Base-by-base conservation (phyloP, 2,888 invertebrate genomes). In the Leptinotarsa tumamoca region DNA sequence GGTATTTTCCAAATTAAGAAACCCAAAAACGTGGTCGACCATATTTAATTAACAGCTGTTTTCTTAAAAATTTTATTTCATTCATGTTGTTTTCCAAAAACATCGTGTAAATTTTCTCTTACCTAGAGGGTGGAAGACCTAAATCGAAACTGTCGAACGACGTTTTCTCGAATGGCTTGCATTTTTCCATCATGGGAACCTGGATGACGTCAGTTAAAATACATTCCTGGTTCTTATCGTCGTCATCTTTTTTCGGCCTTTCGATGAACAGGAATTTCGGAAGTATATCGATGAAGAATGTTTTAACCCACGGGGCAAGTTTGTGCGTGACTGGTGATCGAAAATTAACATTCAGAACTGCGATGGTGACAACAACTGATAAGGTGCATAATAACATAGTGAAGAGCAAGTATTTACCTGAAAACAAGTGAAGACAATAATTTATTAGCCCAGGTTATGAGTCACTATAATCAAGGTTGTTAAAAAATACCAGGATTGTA, bases 361-460 rank as follows among this genome's bases (percentile, higher is more conserved):
- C 95, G 89, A 97, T 97, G 85, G 97, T 97, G 86, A 96, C 96
- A 83, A 97, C 95, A 86, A 97, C 96, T 81, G 96, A 97, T 82
- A 97, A 90, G 81, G 97, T 97, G 86, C 97, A 97, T 86, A 97
- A 92, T 90, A 96, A 95, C 97, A 97, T 97, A 82, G 97, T 97
- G 90, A 97, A 97, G 83, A 97, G 92, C 84, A 97, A 91, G 90
- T 97, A 97, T 91, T 96, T 80, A 73, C 80, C 80, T 80, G 58
- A 54, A 75, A 76, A 15, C 3, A 15, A 18, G 14, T 43, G 10
- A 21, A 18, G 10, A 56, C 5, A 18, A 18, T 56, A 10, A 21
- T 43, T 43, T 10, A 10, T 43, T 43, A 10, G 43, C 43, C 10
- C 43, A 43, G 43, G 43, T 43, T 43, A 33, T 33, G 33, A 33